Conservation (phyloP, 2,888 invertebrate genomes). For the Melinopterus prodromus region DNA sequence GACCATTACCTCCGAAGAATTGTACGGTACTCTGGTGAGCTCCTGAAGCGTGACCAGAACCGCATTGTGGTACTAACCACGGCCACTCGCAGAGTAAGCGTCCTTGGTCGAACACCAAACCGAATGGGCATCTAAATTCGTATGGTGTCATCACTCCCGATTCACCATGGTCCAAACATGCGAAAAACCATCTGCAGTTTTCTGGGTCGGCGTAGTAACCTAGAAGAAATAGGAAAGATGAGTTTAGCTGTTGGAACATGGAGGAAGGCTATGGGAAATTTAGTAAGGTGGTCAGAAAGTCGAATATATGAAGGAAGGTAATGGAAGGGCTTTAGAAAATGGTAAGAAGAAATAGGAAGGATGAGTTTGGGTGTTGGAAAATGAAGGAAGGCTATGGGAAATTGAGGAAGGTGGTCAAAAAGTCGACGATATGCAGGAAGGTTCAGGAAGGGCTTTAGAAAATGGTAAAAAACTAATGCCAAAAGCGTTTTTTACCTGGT, state of each 20-base stretch:
- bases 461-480: background rate
- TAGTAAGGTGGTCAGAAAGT: too few relatives aligned
- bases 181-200: conserved; percentile 86
- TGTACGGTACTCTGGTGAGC: conserved; percentile 26
- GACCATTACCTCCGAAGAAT: conserved; percentile 35
- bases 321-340: background rate
- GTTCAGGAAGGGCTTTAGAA: background rate
- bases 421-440: too few relatives aligned
- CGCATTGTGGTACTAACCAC: conserved; percentile 71
- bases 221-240: too few relatives aligned
- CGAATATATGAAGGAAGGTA: too few relatives aligned
- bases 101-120: conserved; percentile 77
- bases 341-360: background rate
- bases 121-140: conserved; percentile 84
- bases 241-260: too few relatives aligned
- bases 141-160: conserved; percentile 69
- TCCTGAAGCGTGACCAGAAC: conserved; percentile 55
- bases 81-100: conserved; percentile 81
- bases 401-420: too few relatives aligned
- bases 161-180: conserved; percentile 77
- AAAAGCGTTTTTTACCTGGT: conserved; percentile 59
- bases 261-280: too few relatives aligned
- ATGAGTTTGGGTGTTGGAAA: too few relatives aligned
- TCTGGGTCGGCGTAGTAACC: conserved; percentile 84
- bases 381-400: too few relatives aligned